These are phyloP conservation scores for Triplophysa dalaica DNA, from an alignment of 2,113 vertebrate genomes.

Conservation along the genomic window DNA sequence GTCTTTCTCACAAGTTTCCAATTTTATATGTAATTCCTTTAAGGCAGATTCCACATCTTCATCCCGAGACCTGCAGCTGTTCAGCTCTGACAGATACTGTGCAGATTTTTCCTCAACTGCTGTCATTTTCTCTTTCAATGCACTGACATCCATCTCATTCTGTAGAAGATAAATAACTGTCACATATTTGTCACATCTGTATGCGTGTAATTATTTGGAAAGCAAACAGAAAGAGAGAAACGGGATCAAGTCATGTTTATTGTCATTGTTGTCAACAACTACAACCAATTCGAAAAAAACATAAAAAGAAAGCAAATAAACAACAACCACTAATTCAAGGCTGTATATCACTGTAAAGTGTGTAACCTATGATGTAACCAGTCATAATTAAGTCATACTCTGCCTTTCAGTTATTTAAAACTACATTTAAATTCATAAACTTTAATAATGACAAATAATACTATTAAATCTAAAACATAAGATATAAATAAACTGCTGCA, in stretches of 20 bases:
- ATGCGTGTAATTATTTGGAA: neutral
- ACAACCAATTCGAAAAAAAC: too few relatives aligned
- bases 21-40: constrained; percentile 54
- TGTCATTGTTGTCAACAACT: too few relatives aligned
- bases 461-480: neutral
- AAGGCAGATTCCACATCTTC: constrained; percentile 65
- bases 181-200: neutral
- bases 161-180: constrained; percentile 51
- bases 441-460: neutral
- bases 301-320: too few relatives aligned
- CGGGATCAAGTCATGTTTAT: too few relatives aligned
- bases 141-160: constrained; percentile 64
- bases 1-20: constrained; percentile 14
- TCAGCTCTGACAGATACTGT: constrained; percentile 65
- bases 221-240: too few relatives aligned
- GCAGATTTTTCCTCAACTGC: constrained; percentile 59
- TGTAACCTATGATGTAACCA: too few relatives aligned
- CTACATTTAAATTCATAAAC: neutral
- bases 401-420: neutral
- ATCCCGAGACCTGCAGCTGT: constrained; percentile 64
- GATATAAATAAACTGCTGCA: neutral
- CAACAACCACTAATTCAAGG: too few relatives aligned
- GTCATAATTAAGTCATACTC: neutral
- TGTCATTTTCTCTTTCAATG: constrained; percentile 60
- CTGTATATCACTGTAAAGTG: too few relatives aligned